Base-by-base conservation (phyloP, 2,888 invertebrate genomes). In the Trichogramma dendrolimi region DNA sequence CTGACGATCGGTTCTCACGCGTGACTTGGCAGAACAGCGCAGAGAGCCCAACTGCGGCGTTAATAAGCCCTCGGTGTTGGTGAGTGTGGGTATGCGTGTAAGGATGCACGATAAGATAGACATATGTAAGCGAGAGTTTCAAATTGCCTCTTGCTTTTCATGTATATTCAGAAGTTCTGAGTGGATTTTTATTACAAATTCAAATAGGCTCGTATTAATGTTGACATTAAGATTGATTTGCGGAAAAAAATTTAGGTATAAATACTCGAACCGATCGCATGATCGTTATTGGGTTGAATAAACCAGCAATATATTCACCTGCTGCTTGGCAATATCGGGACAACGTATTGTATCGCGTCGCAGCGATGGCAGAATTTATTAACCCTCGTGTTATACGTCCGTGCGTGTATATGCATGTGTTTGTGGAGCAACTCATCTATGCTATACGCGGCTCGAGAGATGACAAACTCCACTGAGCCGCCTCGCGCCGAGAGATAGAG, bases 311-410 rank as follows among this genome's bases (percentile, higher is more conserved):
- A 6, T 10, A 4, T 27, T 11, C 43, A 60, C 41, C 58, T 48
- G 11, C 47, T 47, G 47, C 47, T 47, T 14, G 14, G 47, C n/a
- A 63, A 63, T 65, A 55, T 65, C 56, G 48, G 66, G 2, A 27
- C 27, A 27, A 27, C 27, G 27, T 27, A 27, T 27, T 27, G 27
- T 27, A 27, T 27, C 27, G 27, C 27, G 27, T 27, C 27, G 27
- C 27, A 27, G 27, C 27, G 27, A 27, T 58, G 55, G 41, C 60
- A 67, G 70, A 74, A 75, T 75, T 73, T 75, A 75, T 74, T 74
- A 70, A 70, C 70, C 68, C 69, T 68, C 71, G 48, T 44, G 73
- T 70, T 70, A 73, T 74, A 74, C 72, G 75, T 76, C 74, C 73
- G 73, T 69, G 67, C 5, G 72, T 71, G 71, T 71, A 72, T 27